Percentiles rank a stretch among this genome's conserved stretches.
These are phyloP conservation scores for Siphamia tubifer DNA, from an alignment of 2,113 vertebrate genomes.

Conservation along the genomic window DNA sequence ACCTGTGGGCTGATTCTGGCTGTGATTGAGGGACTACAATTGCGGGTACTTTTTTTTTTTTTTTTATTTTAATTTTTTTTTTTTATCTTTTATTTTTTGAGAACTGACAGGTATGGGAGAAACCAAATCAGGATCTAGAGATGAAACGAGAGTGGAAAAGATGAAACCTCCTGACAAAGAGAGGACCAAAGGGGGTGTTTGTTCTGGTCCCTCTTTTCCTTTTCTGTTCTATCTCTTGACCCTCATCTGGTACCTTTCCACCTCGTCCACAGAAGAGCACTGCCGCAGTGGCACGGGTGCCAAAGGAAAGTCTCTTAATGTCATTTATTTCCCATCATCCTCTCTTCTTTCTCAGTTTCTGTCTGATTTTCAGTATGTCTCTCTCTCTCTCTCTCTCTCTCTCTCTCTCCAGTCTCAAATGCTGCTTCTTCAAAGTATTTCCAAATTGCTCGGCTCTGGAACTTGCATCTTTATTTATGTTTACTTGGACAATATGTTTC, in stretches of 20 bases:
- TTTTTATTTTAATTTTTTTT: too few relatives aligned
- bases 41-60: too few relatives aligned
- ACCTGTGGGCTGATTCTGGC: background rate
- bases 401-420: slow-evolving; percentile 63
- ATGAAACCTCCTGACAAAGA: background rate
- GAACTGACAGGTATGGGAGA: slow-evolving; percentile 37
- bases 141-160: background rate
- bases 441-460: slow-evolving; percentile 54
- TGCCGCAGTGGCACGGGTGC: slow-evolving; percentile 66
- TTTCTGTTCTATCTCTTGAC: slow-evolving; percentile 22
- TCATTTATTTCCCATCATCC: slow-evolving; percentile 15
- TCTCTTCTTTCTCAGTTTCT: slow-evolving; percentile 27
- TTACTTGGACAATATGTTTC: slow-evolving; percentile 37
- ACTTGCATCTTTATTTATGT: slow-evolving; percentile 54
- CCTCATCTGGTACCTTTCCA: slow-evolving; percentile 24
- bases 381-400: slow-evolving; percentile 39
- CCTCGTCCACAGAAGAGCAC: slow-evolving; percentile 53
- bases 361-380: slow-evolving; percentile 50
- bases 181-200: slow-evolving; percentile 28
- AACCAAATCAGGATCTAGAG: slow-evolving; percentile 41
- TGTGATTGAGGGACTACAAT: background rate
- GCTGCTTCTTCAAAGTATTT: slow-evolving; percentile 70
- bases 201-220: slow-evolving; percentile 29
- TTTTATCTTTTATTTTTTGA: too few relatives aligned
- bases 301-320: slow-evolving; percentile 48